Evolutionary conservation across 2,113 vertebrate genomes (phyloP), one percentile per base, ranked within the genome.

Genomic region (Albula goreensis): DNA sequence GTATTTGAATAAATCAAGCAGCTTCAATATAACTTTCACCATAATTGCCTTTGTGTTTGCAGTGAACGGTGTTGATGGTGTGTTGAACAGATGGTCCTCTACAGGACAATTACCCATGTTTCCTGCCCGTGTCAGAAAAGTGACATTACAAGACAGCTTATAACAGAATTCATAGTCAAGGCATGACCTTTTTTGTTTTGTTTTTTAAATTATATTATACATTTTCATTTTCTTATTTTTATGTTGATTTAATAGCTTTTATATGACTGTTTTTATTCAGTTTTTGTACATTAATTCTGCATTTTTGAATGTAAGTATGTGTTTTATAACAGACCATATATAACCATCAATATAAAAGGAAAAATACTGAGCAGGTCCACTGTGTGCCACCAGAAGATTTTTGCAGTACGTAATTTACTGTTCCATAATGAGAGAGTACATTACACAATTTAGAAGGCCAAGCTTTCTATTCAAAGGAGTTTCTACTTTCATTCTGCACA

Each of bases 1-100:
- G 66, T 85, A 80, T 85, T 49, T 22, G 80, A 89, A 87, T 81
- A 51, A 85, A 90, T 82, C 84, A 88, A 88, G 86, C 86, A 79
- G 84, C 88, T 89, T 87, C 84, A 85, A 85, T 70, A 80, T 78
- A 87, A 85, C 86, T 52, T 80, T 86, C 90, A 91, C 88, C 85
- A 80, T 84, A 83, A 83, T 89, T 91, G 88, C 89, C 85, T 89
- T 89, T 89, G 87, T 88, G 83, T 89, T 88, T 85, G 85, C 86
- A 83, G 84, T 81, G 49, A 85, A 79, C 88, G 86, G 74, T 57
- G 85, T 88, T 88, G 83, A 86, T 31, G 56, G 80, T 22, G 15
- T 83, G 80, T 85, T 84, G 70, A 78, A 78, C 85, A 82, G 82
- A 82, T 80, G 78, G 56, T 80, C 63, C 48, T 80, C 41, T 25